Evolutionary conservation across 1,140 invertebrate species (phyloP).

Genomic region (Pomacea maculata): DNA sequence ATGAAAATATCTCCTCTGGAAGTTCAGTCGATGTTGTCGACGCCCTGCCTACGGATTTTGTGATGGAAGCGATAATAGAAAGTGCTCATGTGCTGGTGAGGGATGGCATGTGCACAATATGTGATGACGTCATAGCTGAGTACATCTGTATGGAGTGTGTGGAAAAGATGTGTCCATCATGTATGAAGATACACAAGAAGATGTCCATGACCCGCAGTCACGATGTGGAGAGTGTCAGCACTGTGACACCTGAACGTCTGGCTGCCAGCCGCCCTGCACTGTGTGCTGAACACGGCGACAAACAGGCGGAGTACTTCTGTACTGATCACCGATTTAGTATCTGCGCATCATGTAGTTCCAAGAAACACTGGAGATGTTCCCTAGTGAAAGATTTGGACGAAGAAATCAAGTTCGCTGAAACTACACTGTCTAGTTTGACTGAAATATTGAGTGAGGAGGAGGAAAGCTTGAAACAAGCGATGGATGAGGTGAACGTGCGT

Average conservation of each 20-base stretch:
- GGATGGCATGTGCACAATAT: neutral
- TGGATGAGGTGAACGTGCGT: neutral
- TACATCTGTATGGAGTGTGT: neutral
- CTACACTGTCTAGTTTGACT: neutral
- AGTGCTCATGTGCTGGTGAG: neutral
- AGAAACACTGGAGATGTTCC: neutral
- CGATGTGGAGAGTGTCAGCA: neutral
- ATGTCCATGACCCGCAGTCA: neutral
- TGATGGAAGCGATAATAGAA: conserved; percentile 1
- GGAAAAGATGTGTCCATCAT: neutral
- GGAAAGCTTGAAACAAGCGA: neutral
- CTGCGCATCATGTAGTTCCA: conserved; percentile 1
- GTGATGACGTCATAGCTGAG: neutral
- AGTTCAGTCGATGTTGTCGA: neutral
- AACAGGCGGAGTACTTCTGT: neutral
- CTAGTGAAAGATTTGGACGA: neutral
- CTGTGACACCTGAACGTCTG: neutral
- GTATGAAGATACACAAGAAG: conserved; percentile 3
- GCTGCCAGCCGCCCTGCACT: neutral
- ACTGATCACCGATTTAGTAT: neutral
- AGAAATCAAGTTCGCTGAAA: neutral
- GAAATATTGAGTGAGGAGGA: neutral
- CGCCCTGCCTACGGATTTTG: neutral
- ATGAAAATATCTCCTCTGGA: neutral
- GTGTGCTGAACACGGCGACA: neutral